Percentiles rank a stretch among this genome's conserved stretches.
Conservation (phyloP, 2,797 vertebrate species). For the Sebastes matsubarae region DNA sequence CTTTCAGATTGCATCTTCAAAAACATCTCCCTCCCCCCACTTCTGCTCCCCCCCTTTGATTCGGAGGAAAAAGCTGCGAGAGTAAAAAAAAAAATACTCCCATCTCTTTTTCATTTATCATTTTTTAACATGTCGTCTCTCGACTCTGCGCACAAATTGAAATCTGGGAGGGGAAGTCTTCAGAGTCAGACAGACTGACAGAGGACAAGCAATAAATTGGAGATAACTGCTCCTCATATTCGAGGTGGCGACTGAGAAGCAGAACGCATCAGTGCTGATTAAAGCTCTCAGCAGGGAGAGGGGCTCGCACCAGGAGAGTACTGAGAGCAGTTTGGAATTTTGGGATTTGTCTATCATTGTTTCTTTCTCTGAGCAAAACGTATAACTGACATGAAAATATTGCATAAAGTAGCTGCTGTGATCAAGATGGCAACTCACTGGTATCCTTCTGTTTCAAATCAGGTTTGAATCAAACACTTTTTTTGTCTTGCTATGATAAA, state of each 20-base stretch:
- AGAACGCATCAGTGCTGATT: constrained; percentile 78
- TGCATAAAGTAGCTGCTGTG: neutral
- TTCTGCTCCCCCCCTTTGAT: constrained; percentile 42
- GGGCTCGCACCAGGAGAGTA: constrained; percentile 51
- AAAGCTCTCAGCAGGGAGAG: constrained; percentile 71
- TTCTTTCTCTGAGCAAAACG: constrained; percentile 12
- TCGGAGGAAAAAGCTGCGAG: constrained; percentile 59
- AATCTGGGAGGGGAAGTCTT: constrained; percentile 70
- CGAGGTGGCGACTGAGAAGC: constrained; percentile 74
- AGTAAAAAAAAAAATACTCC: constrained; percentile 55
- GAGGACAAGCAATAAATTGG: constrained; percentile 79
- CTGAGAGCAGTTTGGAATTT: constrained; percentile 57
- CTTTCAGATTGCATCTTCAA: constrained; percentile 74
- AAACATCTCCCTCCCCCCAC: constrained; percentile 48
- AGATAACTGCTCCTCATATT: constrained; percentile 79
- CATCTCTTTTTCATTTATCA: constrained; percentile 65
- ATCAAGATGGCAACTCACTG: neutral
- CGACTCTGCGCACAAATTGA: constrained; percentile 62
- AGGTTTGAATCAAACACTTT: neutral
- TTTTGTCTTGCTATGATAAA: neutral
- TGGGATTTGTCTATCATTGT: constrained; percentile 44
- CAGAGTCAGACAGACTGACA: constrained; percentile 68
- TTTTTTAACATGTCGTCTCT: constrained; percentile 65
- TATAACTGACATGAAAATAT: constrained; percentile 1
- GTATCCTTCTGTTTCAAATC: neutral